phyloP scores from a whole-genome alignment of 2,113 vertebrate genomes.

The Dermatemys mawii region DNA sequence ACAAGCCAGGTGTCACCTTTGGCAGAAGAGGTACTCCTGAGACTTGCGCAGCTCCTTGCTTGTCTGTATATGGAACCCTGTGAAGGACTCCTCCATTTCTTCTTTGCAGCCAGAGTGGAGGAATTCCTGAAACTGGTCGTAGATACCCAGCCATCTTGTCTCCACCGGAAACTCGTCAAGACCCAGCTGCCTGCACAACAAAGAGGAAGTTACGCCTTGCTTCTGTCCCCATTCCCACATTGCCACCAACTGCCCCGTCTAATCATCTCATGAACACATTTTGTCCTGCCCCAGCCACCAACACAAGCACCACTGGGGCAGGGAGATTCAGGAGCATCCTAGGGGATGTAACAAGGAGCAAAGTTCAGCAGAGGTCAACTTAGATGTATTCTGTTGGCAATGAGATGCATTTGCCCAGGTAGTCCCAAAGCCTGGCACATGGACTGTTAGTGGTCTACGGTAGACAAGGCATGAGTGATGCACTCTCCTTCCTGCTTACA shows the following conservation, averaged over 20 bases:
- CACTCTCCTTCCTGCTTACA: background rate
- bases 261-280: background rate
- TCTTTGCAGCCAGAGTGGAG: slow-evolving; percentile 64
- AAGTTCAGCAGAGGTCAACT: background rate
- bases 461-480: background rate
- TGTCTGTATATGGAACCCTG: slow-evolving; percentile 77
- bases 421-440: rapidly evolving
- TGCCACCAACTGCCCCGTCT: background rate
- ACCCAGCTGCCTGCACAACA: slow-evolving; percentile 77
- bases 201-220: background rate
- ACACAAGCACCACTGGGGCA: background rate
- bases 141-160: slow-evolving; percentile 79
- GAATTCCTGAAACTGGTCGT: slow-evolving; percentile 76
- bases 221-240: rapidly evolving
- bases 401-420: rapidly evolving
- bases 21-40: slow-evolving; percentile 73
- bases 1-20: slow-evolving; percentile 42
- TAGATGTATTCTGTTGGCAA: background rate
- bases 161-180: slow-evolving; percentile 70
- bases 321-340: background rate
- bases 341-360: background rate
- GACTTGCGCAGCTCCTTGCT: slow-evolving; percentile 69
- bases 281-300: background rate
- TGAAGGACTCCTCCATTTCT: slow-evolving; percentile 74
- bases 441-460: rapidly evolving